Base-by-base conservation (phyloP, 2,888 invertebrate genomes). In the Noctua fimbriata region DNA sequence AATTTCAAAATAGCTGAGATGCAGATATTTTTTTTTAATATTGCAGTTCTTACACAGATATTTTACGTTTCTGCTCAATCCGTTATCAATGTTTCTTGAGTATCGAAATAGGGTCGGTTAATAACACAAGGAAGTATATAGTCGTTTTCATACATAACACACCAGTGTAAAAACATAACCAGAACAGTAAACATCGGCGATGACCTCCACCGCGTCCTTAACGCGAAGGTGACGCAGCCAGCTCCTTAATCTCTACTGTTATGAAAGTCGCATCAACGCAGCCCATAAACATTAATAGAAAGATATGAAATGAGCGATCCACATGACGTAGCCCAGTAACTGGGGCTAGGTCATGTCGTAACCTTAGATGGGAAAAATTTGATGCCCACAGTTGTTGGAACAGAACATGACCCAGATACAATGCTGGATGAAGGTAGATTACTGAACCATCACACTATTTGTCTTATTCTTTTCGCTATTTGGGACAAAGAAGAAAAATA, bases 331-430 rank as follows among this genome's bases (percentile, higher is more conserved):
- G 67, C 67, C 73, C 36, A 67, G 73, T 81, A 93, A 91, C 87
- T 95, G 87, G 95, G 88, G 88, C 95, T 95, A 95, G 95, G 95
- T 94, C 95, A 89, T 92, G 92, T 89, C 93, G 85, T 88, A 93
- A 90, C 94, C 94, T 94, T 91, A 89, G 81, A 80, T 82, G 77
- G 76, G 85, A 84, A 76, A 69, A 90, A 90, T 89, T 91, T 89
- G 76, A 90, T 90, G 87, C 89, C 86, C 85, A 78, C 70, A 82
- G 85, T 85, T 86, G 83, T 84, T 83, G 89, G 80, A 73, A 81
- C 79, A 66, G 81, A 81, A 87, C 83, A 89, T 92, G 92, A 90
- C 92, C 92, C 85, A 92, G 85, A 89, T 91, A 89, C 67, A 76
- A 79, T 76, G 72, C 73, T 78, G 44, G 73, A 79, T 78, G 79